These are phyloP conservation scores for Hafferia zeledoni DNA, from an alignment of 2,797 vertebrate species.

Conservation along the genomic window DNA sequence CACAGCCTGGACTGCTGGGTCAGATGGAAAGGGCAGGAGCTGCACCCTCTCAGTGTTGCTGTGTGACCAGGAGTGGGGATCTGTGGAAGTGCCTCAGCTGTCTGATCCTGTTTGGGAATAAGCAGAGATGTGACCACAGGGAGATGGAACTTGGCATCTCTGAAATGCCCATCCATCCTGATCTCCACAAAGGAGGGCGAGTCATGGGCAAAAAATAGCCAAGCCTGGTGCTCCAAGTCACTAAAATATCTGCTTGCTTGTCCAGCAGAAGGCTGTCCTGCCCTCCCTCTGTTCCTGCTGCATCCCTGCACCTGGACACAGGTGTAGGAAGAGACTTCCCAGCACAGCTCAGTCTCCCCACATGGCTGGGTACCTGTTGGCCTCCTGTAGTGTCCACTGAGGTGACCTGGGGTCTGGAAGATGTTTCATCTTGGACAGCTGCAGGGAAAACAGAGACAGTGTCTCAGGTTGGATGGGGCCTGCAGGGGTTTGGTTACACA, in stretches of 20 bases:
- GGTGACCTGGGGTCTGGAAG: background rate
- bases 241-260: background rate
- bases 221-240: background rate
- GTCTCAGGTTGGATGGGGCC: background rate
- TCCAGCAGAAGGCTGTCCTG: background rate
- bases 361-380: background rate
- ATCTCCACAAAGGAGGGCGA: background rate
- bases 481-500: fast-evolving
- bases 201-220: background rate
- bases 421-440: background rate
- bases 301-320: background rate
- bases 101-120: background rate
- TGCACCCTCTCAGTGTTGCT: background rate
- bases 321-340: background rate
- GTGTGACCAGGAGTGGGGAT: background rate
- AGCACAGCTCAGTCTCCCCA: background rate
- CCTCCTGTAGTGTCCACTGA: background rate
- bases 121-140: background rate
- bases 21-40: background rate
- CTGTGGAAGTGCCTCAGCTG: background rate
- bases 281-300: background rate
- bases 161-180: background rate
- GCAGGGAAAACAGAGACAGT: background rate
- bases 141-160: background rate
- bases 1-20: background rate